These are phyloP conservation scores for Thryonomys swinderianus DNA, from an alignment of 2,113 vertebrate species.

Conservation along the genomic window DNA sequence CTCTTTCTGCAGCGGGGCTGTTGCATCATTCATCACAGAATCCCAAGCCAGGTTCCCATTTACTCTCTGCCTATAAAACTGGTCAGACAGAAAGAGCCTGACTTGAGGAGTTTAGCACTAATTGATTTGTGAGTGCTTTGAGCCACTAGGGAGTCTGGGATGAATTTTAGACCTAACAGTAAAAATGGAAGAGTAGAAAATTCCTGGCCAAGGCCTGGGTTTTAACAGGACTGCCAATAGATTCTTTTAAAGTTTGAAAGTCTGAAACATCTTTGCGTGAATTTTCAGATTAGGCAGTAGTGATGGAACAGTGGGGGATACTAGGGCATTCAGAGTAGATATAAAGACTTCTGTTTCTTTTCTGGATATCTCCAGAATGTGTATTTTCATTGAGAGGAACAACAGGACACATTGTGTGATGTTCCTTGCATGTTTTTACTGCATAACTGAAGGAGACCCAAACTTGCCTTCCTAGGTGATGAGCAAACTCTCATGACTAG, in stretches of 20 bases:
- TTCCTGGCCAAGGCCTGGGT: neutral
- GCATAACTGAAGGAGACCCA: conserved; percentile 57
- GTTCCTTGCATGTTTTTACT: conserved; percentile 7
- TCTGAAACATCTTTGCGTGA: conserved; percentile 10
- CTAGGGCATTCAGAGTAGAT: neutral
- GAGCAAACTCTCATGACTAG: conserved; percentile 37
- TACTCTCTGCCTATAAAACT: conserved; percentile 53
- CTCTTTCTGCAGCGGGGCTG: conserved; percentile 52
- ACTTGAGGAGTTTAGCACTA: neutral
- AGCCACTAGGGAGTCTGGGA: conserved; percentile 37
- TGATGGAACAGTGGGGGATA: neutral
- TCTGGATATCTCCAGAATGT: conserved; percentile 18
- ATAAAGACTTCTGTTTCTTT: conserved; percentile 24
- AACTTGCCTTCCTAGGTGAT: conserved; percentile 13
- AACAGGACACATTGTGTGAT: neutral
- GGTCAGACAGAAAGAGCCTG: neutral
- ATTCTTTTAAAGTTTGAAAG: conserved; percentile 34
- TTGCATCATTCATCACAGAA: conserved; percentile 66
- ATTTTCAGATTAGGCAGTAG: conserved; percentile 49
- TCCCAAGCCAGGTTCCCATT: conserved; percentile 62
- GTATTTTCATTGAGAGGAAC: neutral
- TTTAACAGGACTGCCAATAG: conserved; percentile 36
- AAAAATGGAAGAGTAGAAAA: conserved; percentile 43
- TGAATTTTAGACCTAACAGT: conserved; percentile 50
- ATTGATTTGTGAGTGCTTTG: conserved; percentile 57